Conservation (phyloP, 2,113 vertebrate genomes). For the Boleophthalmus pectinirostris region DNA sequence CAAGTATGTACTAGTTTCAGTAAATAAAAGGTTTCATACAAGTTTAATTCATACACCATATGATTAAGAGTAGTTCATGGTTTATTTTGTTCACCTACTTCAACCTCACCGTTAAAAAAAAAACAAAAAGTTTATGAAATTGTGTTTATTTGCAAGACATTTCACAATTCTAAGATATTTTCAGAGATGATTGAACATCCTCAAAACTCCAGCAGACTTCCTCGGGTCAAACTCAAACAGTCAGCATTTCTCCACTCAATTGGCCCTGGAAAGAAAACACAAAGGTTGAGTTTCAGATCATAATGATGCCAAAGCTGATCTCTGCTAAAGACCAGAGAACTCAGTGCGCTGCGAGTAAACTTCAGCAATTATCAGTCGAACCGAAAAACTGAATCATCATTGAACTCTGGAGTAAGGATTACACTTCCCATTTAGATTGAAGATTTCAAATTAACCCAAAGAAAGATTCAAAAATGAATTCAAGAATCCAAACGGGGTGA, state of each 20-base stretch:
- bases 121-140: too few relatives aligned
- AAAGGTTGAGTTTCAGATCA: background rate
- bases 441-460: background rate
- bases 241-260: background rate
- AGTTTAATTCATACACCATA: too few relatives aligned
- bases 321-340: conserved; percentile 24
- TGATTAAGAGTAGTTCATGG: too few relatives aligned
- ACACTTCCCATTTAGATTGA: background rate
- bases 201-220: background rate
- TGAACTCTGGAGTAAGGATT: conserved; percentile 30
- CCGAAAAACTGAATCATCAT: conserved; percentile 63
- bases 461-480: too few relatives aligned
- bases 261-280: background rate
- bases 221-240: background rate
- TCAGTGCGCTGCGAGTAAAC: conserved; percentile 71
- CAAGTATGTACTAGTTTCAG: too few relatives aligned
- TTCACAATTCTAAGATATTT: background rate
- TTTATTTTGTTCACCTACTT: too few relatives aligned
- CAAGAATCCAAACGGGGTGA: too few relatives aligned
- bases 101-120: too few relatives aligned
- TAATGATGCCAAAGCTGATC: accelerated
- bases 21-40: too few relatives aligned
- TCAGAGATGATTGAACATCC: background rate
- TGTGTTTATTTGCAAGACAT: too few relatives aligned
- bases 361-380: conserved; percentile 63